Base-by-base conservation (phyloP, 1,140 invertebrate genomes). In the Trichomalopsis sarcophagae region DNA sequence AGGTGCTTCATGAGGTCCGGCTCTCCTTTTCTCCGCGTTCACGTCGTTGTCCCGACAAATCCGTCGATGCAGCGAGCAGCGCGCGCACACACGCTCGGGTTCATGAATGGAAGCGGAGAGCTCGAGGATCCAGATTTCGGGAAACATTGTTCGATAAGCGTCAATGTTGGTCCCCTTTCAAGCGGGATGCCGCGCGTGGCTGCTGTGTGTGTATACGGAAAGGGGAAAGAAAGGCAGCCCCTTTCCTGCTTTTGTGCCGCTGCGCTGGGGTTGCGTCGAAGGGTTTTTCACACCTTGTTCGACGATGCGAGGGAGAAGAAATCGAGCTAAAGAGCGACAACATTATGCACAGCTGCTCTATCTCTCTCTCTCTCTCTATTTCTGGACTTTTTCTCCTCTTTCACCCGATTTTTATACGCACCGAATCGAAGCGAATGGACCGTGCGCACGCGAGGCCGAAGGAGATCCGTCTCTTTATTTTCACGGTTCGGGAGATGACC, bases 381-480 rank as follows among this genome's bases (percentile, higher is more conserved):
- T 21, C 17, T 17, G 86, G 82, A 88, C 82, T 81, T 86, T 86
- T 87, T 86, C 85, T 86, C 62, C 81, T 71, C 55, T 81, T 75
- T 80, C 13, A 30, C 55, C 4, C 11, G 4, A 62, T 62, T 62
- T 62, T 62, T 62, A 62, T 17, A 1, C 50, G 17, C 5, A 2
- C 50, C 69, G 69, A 71, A 71, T 33, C 23, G 69, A 27, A 71
- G 69, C 69, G 69, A 27, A 33, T 17, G 69, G 21, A 62, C 50
- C 21, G 55, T 62, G 55, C 69, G 14, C n/a, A 0, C 33, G 14
- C n/a, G 5, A 11, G 69, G 2, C 17, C 36, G 71, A 74, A 76
- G 75, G 74, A 90, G 89, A 91, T 90, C 88, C 88, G 87, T 88
- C 87, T 88, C 87, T 90, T 90, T 91, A 90, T 88, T 89, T 90